Conservation (phyloP, 1,140 invertebrate genomes). For the Macrobrachium rosenbergii region DNA sequence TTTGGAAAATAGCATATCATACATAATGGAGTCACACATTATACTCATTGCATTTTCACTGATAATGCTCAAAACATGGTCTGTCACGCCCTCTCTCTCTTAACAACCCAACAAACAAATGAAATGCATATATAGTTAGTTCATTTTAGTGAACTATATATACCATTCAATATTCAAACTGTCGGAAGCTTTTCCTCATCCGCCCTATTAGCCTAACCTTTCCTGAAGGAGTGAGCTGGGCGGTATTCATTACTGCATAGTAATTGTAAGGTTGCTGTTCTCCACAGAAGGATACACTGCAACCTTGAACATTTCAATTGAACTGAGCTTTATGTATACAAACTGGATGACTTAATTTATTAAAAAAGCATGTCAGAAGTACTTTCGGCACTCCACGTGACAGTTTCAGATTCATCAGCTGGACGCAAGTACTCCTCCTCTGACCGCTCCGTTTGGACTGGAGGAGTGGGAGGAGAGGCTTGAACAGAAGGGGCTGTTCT, state of each 20-base stretch:
- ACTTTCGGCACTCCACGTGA: slow-evolving; percentile 77
- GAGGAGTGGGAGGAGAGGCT: slow-evolving; percentile 62
- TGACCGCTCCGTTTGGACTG: slow-evolving; percentile 41
- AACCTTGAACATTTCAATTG: slow-evolving; percentile 34
- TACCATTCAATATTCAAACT: slow-evolving; percentile 7
- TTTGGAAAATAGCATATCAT: too few species aligned
- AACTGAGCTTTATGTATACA: slow-evolving; percentile 30
- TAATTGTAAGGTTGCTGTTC: neutral
- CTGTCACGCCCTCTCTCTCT: too few species aligned
- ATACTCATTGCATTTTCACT: too few species aligned
- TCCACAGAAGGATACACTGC: slow-evolving; percentile 24
- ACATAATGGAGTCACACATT: too few species aligned
- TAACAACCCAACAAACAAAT: neutral
- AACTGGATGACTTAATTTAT: slow-evolving; percentile 49
- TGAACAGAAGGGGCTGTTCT: slow-evolving; percentile 69
- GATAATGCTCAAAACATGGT: too few species aligned
- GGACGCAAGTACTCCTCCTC: slow-evolving; percentile 75
- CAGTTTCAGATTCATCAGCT: slow-evolving; percentile 73
- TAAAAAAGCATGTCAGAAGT: slow-evolving; percentile 78
- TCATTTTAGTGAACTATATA: neutral
- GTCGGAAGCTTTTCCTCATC: neutral
- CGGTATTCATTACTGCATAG: slow-evolving; percentile 21
- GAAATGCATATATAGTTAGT: slow-evolving; percentile 9
- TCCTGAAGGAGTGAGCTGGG: slow-evolving; percentile 5
- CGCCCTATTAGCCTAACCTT: slow-evolving; percentile 19